Evolutionary conservation across 2,113 vertebrate genomes (phyloP).

Genomic region (Tupaia tana): DNA sequence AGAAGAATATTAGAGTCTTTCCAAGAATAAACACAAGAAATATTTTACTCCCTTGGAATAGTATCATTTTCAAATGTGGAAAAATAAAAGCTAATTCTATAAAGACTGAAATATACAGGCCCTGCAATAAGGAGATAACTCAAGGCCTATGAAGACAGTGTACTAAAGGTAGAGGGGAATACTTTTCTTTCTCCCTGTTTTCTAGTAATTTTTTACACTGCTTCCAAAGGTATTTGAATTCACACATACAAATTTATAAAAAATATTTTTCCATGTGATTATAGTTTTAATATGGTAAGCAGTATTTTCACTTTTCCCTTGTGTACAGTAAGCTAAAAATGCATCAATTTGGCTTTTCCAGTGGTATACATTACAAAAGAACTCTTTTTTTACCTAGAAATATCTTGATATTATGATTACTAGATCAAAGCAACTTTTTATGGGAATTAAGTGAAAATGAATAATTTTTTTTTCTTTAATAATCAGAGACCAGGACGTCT

Average conservation of each 20-base stretch:
- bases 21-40: conserved; percentile 62
- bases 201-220: neutral
- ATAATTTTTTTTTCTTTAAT: neutral
- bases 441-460: neutral
- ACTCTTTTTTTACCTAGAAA: neutral
- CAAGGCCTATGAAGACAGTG: neutral
- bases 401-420: neutral
- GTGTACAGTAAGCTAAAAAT: neutral
- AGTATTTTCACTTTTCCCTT: neutral
- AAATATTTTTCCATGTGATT: neutral
- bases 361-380: neutral
- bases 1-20: conserved; percentile 52
- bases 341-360: neutral
- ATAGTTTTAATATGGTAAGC: neutral
- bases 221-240: neutral
- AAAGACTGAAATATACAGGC: conserved; percentile 10
- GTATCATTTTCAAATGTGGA: conserved; percentile 27
- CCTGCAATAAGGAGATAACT: conserved; percentile 12
- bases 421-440: fast-evolving
- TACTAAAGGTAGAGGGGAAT: neutral
- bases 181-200: neutral
- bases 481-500: neutral
- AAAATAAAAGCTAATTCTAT: conserved; percentile 33
- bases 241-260: neutral
- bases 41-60: conserved; percentile 42